Percentiles rank a stretch among this genome's conserved stretches.
phyloP scores from a whole-genome alignment of 2,113 vertebrate species.

The Opisthocomus hoazin region DNA sequence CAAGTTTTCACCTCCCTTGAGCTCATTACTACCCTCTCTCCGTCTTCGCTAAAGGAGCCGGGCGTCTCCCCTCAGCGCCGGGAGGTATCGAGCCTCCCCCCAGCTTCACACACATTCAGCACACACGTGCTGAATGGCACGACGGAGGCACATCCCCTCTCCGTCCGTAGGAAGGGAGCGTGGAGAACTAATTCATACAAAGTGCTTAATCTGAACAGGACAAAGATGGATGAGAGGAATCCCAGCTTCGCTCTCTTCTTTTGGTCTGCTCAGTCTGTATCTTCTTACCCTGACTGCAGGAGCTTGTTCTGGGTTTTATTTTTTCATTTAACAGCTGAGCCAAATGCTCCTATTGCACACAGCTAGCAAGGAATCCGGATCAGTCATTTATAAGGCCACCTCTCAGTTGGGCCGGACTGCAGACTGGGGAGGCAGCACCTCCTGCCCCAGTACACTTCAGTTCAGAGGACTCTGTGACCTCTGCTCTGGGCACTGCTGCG shows the following conservation, averaged over 20 bases:
- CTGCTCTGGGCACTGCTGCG: not conserved
- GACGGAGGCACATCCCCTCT: not conserved
- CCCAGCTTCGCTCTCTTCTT: not conserved
- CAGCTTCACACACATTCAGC: not conserved
- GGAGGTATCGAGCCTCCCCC: not conserved
- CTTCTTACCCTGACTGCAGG: not conserved
- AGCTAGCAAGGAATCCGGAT: not conserved
- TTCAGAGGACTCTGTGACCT: not conserved
- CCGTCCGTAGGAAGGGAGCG: not conserved
- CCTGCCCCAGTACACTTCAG: not conserved
- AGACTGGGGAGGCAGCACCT: not conserved
- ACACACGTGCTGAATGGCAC: not conserved
- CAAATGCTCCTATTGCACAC: not conserved
- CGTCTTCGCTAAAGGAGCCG: not conserved
- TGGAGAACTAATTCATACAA: not conserved
- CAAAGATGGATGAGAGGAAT: not conserved
- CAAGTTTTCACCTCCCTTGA: not conserved
- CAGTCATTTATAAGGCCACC: not conserved
- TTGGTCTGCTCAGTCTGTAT: not conserved
- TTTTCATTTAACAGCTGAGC: not conserved
- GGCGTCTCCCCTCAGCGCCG: not conserved
- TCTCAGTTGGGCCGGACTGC: not conserved
- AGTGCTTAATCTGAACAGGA: not conserved
- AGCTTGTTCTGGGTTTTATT: not conserved
- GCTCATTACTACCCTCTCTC: not conserved